Evolutionary conservation across 2,113 vertebrate genomes (phyloP), one percentile per base, ranked within the genome.

Genomic region (Pelecanus crispus): DNA sequence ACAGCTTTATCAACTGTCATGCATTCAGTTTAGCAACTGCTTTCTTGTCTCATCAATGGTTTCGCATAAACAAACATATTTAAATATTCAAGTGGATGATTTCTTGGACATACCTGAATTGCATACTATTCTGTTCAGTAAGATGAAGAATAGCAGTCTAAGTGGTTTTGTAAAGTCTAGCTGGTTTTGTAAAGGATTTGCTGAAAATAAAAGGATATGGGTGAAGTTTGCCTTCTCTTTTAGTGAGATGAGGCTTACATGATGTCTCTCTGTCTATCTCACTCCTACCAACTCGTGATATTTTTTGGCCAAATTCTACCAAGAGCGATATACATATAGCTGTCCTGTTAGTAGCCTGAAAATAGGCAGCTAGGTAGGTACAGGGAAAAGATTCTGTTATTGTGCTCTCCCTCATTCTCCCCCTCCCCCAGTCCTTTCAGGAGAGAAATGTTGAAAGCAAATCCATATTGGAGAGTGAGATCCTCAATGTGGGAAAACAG

Each of bases 381-480:
- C 5, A 55, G 58, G 36, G 18, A 52, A 38, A 75, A 53, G 13
- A 8, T 24, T 70, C 25, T 94, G 28, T 38, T 84, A 36, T 8
- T 61, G 26, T 79, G 28, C n/a, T 92, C 71, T 92, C 17, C 42
- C 17, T 8, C 11, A 26, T 72, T 25, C 14, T 66, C 17, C 7
- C 6, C 10, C 19, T 75, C 9, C 34, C 19, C 25, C 13, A 24
- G 26, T 63, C 17, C 40, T 74, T 94, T 47, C 10, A 31, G 53
- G 58, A 96, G 32, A 59, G 40, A 83, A 86, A 92, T 45, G 8
- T 24, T 81, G 65, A 84, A 86, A 94, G 40, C 11, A 92, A 88
- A 89, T 74, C 32, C 50, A n/a, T 40, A 47, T 0, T 73, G 58
- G 66, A 66, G 45, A 79, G 56, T 19, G n/a, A 87, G 81, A 78